A percentile compares a stretch with the other conserved stretches of the same genome.
phyloP scores from a whole-genome alignment of 2,113 vertebrate genomes.

The Anhinga rufa region DNA sequence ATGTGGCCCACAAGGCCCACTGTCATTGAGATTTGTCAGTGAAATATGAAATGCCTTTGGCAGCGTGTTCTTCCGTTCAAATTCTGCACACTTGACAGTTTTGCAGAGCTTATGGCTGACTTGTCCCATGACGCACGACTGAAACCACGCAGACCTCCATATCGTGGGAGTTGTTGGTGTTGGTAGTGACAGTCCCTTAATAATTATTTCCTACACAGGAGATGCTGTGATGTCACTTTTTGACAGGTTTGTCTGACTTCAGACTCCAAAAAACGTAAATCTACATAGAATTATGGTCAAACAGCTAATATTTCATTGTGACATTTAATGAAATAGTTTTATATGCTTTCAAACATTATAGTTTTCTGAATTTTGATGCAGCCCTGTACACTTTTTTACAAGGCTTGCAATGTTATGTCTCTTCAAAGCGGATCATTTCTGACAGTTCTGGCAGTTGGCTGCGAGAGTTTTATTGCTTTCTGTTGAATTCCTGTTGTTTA shows the following conservation, averaged over 20 bases:
- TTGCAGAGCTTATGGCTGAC: background rate
- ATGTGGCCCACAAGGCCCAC: accelerated
- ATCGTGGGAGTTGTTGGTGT: background rate
- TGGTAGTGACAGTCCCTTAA: background rate
- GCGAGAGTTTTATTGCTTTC: constrained; percentile 59
- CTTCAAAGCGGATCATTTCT: constrained; percentile 60
- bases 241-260: background rate
- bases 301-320: constrained; percentile 11
- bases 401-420: background rate
- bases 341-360: background rate
- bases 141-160: background rate
- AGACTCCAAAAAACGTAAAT: background rate
- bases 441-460: constrained; percentile 61
- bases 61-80: background rate
- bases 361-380: background rate
- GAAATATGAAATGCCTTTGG: background rate
- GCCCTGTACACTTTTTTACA: background rate
- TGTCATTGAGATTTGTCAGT: background rate
- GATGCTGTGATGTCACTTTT: background rate
- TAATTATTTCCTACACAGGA: background rate
- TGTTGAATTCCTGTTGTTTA: constrained; percentile 69
- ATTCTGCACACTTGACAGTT: background rate
- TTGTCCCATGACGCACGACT: background rate
- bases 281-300: background rate
- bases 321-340: background rate